Evolutionary conservation across 2,888 invertebrate genomes (phyloP).

Genomic region (Orthonychiurus folsomi): DNA sequence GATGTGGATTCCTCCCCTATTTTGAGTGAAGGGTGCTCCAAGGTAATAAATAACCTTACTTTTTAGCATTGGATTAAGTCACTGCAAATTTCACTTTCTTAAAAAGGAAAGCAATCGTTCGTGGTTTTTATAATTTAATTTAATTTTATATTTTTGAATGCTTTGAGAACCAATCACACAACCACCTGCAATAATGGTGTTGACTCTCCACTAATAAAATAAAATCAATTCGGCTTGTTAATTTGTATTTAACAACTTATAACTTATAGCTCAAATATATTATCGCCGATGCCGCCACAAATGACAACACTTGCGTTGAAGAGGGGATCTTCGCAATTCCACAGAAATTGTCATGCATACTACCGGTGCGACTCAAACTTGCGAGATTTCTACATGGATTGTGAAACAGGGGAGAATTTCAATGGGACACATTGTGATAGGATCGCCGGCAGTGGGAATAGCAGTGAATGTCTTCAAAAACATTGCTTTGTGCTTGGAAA

Average conservation of each 20-base stretch:
- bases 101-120: too few species aligned
- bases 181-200: too few species aligned
- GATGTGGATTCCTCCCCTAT: too few species aligned
- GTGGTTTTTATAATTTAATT: too few species aligned
- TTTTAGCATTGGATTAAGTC: background rate
- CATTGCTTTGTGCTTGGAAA: background rate
- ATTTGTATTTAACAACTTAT: too few species aligned
- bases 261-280: background rate
- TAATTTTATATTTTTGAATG: background rate
- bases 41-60: background rate
- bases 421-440: background rate
- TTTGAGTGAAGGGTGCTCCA: background rate
- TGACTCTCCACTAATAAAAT: too few species aligned
- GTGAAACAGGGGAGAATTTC: background rate
- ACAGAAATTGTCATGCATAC: background rate
- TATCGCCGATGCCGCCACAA: background rate
- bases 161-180: too few species aligned
- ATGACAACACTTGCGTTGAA: background rate
- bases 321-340: background rate
- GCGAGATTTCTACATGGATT: background rate
- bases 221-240: too few species aligned
- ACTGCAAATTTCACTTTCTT: too few species aligned
- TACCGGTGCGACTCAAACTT: background rate
- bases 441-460: too few species aligned
- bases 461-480: background rate